Percentiles rank a stretch among this genome's conserved stretches.
These are phyloP conservation scores for Cotesia glomerata DNA, from an alignment of 1,140 invertebrate species.

Conservation along the genomic window DNA sequence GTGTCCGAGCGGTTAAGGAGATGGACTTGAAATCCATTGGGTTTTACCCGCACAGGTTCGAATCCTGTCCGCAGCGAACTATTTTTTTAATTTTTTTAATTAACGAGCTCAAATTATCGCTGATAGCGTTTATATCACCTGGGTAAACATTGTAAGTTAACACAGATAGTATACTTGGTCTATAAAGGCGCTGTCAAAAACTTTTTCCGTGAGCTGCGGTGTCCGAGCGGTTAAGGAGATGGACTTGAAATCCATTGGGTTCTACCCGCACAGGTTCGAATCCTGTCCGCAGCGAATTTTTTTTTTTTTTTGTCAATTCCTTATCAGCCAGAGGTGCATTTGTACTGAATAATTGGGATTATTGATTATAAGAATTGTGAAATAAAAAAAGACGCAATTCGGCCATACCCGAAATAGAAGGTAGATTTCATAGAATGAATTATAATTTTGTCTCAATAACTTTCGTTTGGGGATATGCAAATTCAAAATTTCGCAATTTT, in stretches of 20 bases:
- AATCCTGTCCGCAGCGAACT: slow-evolving; percentile 75
- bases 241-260: neutral
- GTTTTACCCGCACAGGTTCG: slow-evolving; percentile 78
- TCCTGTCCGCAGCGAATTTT: slow-evolving; percentile 22
- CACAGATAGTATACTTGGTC: neutral
- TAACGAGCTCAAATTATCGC: too few relatives aligned
- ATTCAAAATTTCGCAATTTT: too few relatives aligned
- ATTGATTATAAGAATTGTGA: too few relatives aligned
- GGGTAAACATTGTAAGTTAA: neutral
- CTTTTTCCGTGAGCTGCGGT: neutral
- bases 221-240: neutral
- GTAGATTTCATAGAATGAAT: too few relatives aligned
- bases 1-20: slow-evolving; percentile 73
- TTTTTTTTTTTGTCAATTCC: neutral
- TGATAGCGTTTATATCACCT: neutral
- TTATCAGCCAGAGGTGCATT: neutral
- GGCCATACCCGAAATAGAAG: too few relatives aligned
- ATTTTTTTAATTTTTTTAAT: slow-evolving; percentile 43
- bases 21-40: slow-evolving; percentile 80
- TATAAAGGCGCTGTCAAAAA: neutral
- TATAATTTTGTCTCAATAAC: too few relatives aligned
- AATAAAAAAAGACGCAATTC: too few relatives aligned
- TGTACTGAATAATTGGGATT: too few relatives aligned
- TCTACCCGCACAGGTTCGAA: neutral
- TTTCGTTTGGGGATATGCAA: too few relatives aligned